These are phyloP conservation scores for Hystrix cristata DNA, from an alignment of 2,113 vertebrate genomes.

Conservation along the genomic window DNA sequence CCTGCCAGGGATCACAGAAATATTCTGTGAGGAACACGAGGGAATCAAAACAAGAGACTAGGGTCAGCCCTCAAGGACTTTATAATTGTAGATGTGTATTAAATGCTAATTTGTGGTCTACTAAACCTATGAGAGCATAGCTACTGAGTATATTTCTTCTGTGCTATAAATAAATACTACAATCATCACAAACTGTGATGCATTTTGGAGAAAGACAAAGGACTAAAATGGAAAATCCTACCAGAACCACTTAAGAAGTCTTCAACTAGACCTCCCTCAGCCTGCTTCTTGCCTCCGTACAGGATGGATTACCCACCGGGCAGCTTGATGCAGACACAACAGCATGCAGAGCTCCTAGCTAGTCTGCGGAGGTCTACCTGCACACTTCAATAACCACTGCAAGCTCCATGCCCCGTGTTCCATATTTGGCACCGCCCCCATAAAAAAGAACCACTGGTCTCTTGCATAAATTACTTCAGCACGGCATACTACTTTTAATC, in stretches of 20 bases:
- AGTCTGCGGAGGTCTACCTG: too few species aligned
- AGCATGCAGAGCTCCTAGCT: not conserved
- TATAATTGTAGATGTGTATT: not conserved
- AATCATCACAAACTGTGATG: not conserved
- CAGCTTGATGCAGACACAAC: not conserved
- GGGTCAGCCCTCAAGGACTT: not conserved
- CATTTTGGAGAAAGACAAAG: not conserved
- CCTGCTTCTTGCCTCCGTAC: too few species aligned
- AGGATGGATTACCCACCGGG: too few species aligned
- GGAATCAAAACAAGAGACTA: constrained; percentile 11
- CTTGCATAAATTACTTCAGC: not conserved
- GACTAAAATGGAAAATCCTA: not conserved
- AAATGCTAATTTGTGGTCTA: constrained; percentile 1
- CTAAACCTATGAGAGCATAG: not conserved
- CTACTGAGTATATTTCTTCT: constrained; percentile 28
- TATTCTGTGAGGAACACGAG: not conserved
- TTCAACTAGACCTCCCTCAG: not conserved
- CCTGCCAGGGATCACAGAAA: not conserved
- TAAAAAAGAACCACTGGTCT: not conserved
- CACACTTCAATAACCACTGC: not conserved
- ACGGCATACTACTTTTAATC: not conserved
- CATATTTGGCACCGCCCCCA: too few species aligned
- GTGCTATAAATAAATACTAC: not conserved
- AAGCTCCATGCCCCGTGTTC: too few species aligned
- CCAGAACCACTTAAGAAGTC: not conserved